Base-by-base conservation (phyloP, 1,140 invertebrate genomes). In the Bombus ignitus region DNA sequence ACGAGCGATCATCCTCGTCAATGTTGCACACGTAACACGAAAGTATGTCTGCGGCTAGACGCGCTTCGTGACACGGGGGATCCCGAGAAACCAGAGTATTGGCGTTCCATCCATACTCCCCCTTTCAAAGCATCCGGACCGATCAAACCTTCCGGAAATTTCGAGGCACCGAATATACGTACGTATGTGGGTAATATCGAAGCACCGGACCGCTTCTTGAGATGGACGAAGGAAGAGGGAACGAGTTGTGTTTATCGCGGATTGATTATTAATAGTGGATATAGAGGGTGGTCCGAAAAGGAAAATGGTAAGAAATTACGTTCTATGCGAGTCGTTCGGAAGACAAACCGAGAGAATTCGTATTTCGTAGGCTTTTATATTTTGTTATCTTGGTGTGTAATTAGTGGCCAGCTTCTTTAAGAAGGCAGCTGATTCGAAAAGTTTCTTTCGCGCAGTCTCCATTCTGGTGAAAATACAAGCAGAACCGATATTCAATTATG, bases 21-120 rank as follows among this genome's bases (percentile, higher is more conserved):
- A 76, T 53, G 81, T 44, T 28, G 59, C 42, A 39, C 71, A 65
- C 28, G 32, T n/a, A 39, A 28, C 28, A 6, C 42, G 15, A 59
- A 80, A 79, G 83, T 84, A 72, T 80, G 39, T 84, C 74, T 32
- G 65, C 37, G 44, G 59, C n/a, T n/a, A 82, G 72, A 35, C 65
- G 53, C 35, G 74, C 18, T 39, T 37, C 81, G 59, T 68, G 73
- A 76, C 80, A 42, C 22, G 71, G 22, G 13, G 35, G 59, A 76
- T 76, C 57, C 42, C 32, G 22, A 47, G n/a, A 59, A 75, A 75
- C 32, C 42, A 2, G 32, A 22, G 59, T 37, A 76, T 66, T 39
- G 73, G 81, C 28, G 28, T 65, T 47, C 71, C 71, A 47, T 75
- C 72, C 42, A 82, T 82, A 59, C 15, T 35, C 39, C 53, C 47